Base-by-base conservation (phyloP, 2,113 vertebrate species). In the Peromyscus leucopus region DNA sequence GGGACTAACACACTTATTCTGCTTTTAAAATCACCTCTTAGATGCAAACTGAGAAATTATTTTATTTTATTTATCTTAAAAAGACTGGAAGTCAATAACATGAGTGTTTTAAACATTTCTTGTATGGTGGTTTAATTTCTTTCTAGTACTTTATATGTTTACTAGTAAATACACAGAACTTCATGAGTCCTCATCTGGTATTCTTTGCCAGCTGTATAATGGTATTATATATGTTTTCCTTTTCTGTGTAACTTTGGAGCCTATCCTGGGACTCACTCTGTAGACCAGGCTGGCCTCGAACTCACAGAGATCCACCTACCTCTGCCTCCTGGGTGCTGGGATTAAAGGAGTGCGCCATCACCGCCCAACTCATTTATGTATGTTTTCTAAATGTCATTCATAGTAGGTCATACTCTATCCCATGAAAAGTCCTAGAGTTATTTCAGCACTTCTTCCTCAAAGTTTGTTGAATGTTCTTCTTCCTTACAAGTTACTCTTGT, bases 401-500 rank as follows among this genome's bases (percentile, higher is more conserved):
- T 72, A 55, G 80, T 72, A 71, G 21, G 0, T 19, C 67, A 57
- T 55, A 48, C 0, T 87, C 24, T 65, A 83, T 17, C 46, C 2
- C 5, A 1, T 67, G 13, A 33, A 61, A 51, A 92, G 12, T 83
- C 55, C 42, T 31, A 72, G 65, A 91, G 51, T 90, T 95, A 90
- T 96, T 75, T 65, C 2, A 89, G 17, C 83, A 76, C 11, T 59
- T 33, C 65, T 79, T 85, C 5, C 19, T 61, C 36, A 0, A 85
- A 59, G 65, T 74, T 74, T 39, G 88, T 33, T 83, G 36, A 61
- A 76, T 82, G 2, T 55, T 88, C 26, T 80, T 71, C 94, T 16
- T 80, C 85, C 76, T 92, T 86, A 93, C 21, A 90, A 75, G 89
- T 87, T 63, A 42, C 9, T 69, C 90, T 96, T 75, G 31, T 75